Conservation (phyloP, 2,888 invertebrate species). For the Parapristionchus giblindavisi region DNA sequence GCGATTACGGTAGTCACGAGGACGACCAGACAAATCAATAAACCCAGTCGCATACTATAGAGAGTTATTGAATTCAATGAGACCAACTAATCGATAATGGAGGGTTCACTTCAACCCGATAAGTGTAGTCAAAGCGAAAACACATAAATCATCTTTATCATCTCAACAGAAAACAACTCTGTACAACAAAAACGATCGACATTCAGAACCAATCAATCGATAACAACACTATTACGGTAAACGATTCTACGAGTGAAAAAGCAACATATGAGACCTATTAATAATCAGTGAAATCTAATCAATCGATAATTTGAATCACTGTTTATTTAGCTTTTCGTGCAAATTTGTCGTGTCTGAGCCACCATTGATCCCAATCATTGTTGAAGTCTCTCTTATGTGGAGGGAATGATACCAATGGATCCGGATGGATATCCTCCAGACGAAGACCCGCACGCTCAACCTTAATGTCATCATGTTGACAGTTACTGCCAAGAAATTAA, state of each 20-base stretch:
- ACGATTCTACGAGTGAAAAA: too few species aligned
- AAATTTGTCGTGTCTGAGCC: constrained; percentile 62
- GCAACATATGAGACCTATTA: neutral
- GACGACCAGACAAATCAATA: neutral
- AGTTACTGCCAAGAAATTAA: too few species aligned
- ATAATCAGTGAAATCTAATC: neutral
- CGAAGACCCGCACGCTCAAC: constrained; percentile 54
- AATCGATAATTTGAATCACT: neutral
- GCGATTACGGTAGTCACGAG: constrained; percentile 7
- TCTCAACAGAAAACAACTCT: constrained; percentile 29
- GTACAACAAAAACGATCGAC: too few species aligned
- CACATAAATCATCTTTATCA: neutral
- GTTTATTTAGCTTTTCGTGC: constrained; percentile 57
- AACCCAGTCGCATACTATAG: neutral
- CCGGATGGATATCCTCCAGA: constrained; percentile 63
- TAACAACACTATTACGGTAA: too few species aligned
- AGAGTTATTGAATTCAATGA: neutral
- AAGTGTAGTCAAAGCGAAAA: neutral
- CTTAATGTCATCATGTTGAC: too few species aligned
- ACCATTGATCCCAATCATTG: constrained; percentile 67
- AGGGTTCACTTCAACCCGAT: neutral
- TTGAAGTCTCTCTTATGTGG: constrained; percentile 61
- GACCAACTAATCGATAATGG: neutral
- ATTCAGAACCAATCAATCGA: too few species aligned
- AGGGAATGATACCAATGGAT: constrained; percentile 61